Conservation (phyloP, 1,140 invertebrate species). For the Calephelis virginiensis region DNA sequence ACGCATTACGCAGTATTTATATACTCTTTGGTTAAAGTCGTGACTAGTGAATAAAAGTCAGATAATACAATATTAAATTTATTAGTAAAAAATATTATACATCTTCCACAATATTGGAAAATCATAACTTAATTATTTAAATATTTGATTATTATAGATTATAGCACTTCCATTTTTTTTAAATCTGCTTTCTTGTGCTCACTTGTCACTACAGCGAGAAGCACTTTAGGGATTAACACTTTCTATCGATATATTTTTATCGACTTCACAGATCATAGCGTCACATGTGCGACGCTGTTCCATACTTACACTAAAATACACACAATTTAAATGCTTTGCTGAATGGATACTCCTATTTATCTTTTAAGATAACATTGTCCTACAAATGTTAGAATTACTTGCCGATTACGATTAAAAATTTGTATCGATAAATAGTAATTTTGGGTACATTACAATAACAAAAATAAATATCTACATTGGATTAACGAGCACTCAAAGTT, state of each 20-base stretch:
- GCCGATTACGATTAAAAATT: constrained; percentile 44
- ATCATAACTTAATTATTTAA: constrained; percentile 79
- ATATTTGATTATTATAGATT: constrained; percentile 78
- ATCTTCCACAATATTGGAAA: constrained; percentile 79
- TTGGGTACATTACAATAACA: constrained; percentile 74
- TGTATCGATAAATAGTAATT: constrained; percentile 68
- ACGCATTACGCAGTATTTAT: too few relatives aligned
- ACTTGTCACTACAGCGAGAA: constrained; percentile 59
- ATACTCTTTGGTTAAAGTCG: too few relatives aligned
- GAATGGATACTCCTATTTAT: constrained; percentile 34
- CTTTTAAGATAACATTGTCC: constrained; percentile 26
- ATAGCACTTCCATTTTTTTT: constrained; percentile 72
- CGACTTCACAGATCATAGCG: constrained; percentile 26
- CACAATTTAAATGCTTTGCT: constrained; percentile 53
- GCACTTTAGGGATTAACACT: constrained; percentile 35
- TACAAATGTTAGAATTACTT: constrained; percentile 32
- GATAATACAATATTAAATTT: constrained; percentile 76
- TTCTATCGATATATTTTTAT: background rate
- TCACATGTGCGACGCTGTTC: constrained; percentile 39
- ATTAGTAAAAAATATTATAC: constrained; percentile 81
- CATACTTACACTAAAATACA: constrained; percentile 48
- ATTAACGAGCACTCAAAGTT: constrained; percentile 71
- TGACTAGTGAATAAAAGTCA: constrained; percentile 32
- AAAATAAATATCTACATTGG: constrained; percentile 78
- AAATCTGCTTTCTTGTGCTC: constrained; percentile 60